These are phyloP conservation scores for Pangasius mekongensis DNA, from an alignment of 2,797 vertebrate species.

Conservation along the genomic window DNA sequence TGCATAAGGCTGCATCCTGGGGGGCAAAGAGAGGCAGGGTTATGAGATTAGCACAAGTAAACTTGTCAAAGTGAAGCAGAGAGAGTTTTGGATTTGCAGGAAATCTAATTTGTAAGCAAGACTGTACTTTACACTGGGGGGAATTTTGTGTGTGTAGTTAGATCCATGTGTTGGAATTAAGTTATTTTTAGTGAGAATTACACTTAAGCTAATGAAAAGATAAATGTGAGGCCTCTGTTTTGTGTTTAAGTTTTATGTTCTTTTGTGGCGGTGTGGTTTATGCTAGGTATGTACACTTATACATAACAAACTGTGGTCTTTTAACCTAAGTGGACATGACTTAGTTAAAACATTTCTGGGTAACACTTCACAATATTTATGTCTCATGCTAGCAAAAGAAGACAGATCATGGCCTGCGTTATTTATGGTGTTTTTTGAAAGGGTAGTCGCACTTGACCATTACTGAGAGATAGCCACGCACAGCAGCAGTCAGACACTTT, in stretches of 20 bases:
- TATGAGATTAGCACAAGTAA: slow-evolving; percentile 80
- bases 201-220: slow-evolving; percentile 22
- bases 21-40: slow-evolving; percentile 63
- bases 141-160: slow-evolving; percentile 4
- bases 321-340: slow-evolving; percentile 1
- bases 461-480: slow-evolving; percentile 64
- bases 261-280: slow-evolving; percentile 16
- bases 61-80: slow-evolving; percentile 65
- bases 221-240: background rate
- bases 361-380: slow-evolving; percentile 30
- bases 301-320: slow-evolving; percentile 12
- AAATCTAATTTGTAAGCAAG: slow-evolving; percentile 54
- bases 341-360: slow-evolving; percentile 17
- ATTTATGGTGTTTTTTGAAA: slow-evolving; percentile 32
- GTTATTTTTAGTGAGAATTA: slow-evolving; percentile 2
- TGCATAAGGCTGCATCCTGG: slow-evolving; percentile 67
- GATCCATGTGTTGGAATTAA: slow-evolving; percentile 9
- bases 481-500: slow-evolving; percentile 73
- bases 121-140: slow-evolving; percentile 4
- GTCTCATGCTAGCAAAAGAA: slow-evolving; percentile 25
- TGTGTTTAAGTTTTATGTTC: background rate
- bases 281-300: background rate
- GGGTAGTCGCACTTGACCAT: slow-evolving; percentile 41
- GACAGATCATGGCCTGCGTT: slow-evolving; percentile 29
- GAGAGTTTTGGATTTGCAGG: slow-evolving; percentile 40